Base-by-base conservation (phyloP, 1,140 invertebrate species). In the Bradysia coprophila region DNA sequence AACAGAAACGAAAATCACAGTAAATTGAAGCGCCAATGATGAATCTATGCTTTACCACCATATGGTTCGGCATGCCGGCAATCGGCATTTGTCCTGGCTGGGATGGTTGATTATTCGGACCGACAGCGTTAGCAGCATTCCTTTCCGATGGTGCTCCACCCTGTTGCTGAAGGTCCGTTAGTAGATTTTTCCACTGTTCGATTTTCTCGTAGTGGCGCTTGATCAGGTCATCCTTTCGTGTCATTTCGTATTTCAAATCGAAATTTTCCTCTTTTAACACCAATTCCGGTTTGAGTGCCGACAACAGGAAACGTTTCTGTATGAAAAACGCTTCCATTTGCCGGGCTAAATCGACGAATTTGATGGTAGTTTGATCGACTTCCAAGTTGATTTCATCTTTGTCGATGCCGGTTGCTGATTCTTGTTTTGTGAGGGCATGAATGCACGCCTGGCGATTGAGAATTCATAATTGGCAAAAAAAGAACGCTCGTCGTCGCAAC, bases 261-360 rank as follows among this genome's bases (percentile, higher is more conserved):
- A 71, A 75, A 49, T 87, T 87, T 55, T 93, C 89, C 64, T 96
- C 90, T 64, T 87, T 88, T 1, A 94, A 71, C 43, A 91, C 72
- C 49, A 92, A 71, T 60, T 94, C 89, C 0, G 90, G 90, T 58
- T 93, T 93, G 40, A 92, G 67, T 0, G 81, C 82, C 2, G 89
- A 92, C 2, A 95, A 63, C 0, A 93, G 64, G 54, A 94, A 83
- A 53, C 89, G 67, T 61, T 93, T 92, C 57, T 92, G 88, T 1
- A 96, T 59, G 55, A 96, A 96, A 59, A 90, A 93, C 2, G 83
- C 83, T 62, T 96, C 90, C 76, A 93, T 86, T 64, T 91, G 84
- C 21, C 87, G 68, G 1, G 88, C 89, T 22, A 88, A 65, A 59
- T 95, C 90, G 24, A 94, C 75, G 55, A 94, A 93, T 45, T 79